Percentiles rank a stretch among this genome's conserved stretches.
These are phyloP conservation scores for Melanostoma scalare DNA, from an alignment of 2,888 invertebrate genomes.

Conservation along the genomic window DNA sequence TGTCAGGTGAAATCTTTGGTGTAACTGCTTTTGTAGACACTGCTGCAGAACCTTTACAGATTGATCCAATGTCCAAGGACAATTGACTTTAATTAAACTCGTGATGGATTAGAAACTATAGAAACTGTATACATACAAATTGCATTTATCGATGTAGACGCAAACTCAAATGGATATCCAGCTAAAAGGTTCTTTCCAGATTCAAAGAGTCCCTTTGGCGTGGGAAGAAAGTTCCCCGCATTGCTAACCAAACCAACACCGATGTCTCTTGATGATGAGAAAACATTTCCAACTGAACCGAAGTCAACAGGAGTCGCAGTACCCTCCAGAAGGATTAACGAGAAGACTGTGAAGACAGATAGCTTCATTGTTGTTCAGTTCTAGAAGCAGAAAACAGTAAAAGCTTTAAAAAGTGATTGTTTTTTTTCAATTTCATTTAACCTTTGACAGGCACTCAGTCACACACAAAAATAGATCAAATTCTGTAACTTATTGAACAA, in stretches of 20 bases:
- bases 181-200: slow-evolving; percentile 79
- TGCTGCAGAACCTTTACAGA: slow-evolving; percentile 78
- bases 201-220: slow-evolving; percentile 76
- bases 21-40: slow-evolving; percentile 76
- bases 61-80: too few species aligned
- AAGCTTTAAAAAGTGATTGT: too few species aligned
- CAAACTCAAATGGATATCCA: slow-evolving; percentile 80
- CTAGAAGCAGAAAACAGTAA: neutral
- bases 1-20: slow-evolving; percentile 78
- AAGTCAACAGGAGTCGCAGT: slow-evolving; percentile 66
- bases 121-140: slow-evolving; percentile 77
- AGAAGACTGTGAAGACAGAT: neutral
- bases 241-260: slow-evolving; percentile 75
- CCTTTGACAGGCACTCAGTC: too few species aligned
- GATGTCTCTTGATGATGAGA: slow-evolving; percentile 75
- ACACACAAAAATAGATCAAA: too few species aligned
- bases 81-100: too few species aligned
- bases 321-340: neutral
- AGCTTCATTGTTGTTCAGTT: slow-evolving; percentile 24
- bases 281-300: slow-evolving; percentile 73
- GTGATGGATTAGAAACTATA: neutral
- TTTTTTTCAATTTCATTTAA: too few species aligned
- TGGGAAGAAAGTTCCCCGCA: slow-evolving; percentile 65
- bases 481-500: too few species aligned
- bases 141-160: slow-evolving; percentile 77